Evolutionary conservation across 1,140 invertebrate species (phyloP), one percentile per base, ranked within the genome.

Genomic region (Bombus pyrosoma): DNA sequence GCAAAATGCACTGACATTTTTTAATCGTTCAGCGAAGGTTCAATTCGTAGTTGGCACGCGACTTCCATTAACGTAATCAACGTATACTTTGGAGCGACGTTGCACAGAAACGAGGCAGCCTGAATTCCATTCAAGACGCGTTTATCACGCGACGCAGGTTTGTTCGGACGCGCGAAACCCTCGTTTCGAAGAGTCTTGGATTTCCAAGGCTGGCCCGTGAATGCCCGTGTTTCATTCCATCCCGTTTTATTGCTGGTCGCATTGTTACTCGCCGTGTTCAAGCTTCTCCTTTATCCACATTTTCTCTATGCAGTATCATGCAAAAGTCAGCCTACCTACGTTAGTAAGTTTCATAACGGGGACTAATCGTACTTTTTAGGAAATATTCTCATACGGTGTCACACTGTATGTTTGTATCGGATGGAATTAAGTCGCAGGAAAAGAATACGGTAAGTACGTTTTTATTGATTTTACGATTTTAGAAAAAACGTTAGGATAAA

Each of bases 1-100:
- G 15, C 59, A 18, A 64, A 39, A 77, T 62, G 37, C 5, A 5
- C 69, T 2, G 25, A n/a, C 15, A 13, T 66, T 37, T 64, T 76
- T 59, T 39, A 53, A 59, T 59, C 37, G 47, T 34, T 39, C 32
- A 22, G n/a, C n/a, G 68, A 84, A 84, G 43, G 75, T 78, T 62
- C 66, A 77, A 68, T 77, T 66, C 43, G 22, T 37, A 79, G 39
- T 18, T 78, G 18, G 41, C 39, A 43, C 41, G 41, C n/a, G 43
- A 41, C 41, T 13, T 72, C 83, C 83, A 84, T 84, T 84, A 84
- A 53, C 75, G 53, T 84, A 72, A 83, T 83, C 74, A 80, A 69
- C 39, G 34, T 69, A 69, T 25, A 69, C 18, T 12, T 43, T 1
- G 13, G 15, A 4, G 2, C 71, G 71, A 25, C 39, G 47, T 53